Evolutionary conservation across 2,113 vertebrate species (phyloP), one percentile per base, ranked within the genome.

Genomic region (Egretta garzetta): DNA sequence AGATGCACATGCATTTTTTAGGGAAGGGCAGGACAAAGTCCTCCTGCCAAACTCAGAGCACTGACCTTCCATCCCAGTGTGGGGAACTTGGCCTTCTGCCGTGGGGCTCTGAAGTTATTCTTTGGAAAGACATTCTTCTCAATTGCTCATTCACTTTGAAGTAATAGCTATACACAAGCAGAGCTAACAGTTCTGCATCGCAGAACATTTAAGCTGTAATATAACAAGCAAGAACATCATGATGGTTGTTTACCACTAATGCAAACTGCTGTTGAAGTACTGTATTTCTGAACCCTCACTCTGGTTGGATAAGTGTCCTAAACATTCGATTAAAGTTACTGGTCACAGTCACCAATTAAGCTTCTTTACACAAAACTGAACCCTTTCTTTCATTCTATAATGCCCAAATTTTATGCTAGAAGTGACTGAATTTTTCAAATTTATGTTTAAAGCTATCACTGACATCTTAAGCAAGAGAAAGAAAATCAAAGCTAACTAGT

Each of bases 1-100:
- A 0, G 4, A 6, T 7, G 3, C 3, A 12, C 0, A 6, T 5
- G 8, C 3, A 3, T 15, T 21, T 72, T 86, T 59, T 26, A 21
- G 28, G 32, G 27, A 70, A 64, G 12, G 17, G 27, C 15, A 79
- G 23, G 16, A 8, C 32, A 23, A 63, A 30, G 6, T 8, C 24
- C n/a, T 24, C 0, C 33, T 35, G 55, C 45, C 27, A 49, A 4
- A 45, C 30, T 56, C 15, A 1, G 30, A 43, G 39, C 1, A 1
- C 41, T 58, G 49, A 56, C 3, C 20, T 47, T 8, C 4, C 15
- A 10, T 28, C n/a, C 28, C 20, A 56, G 60, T 3, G 0, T 3
- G 14, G 19, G 53, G 30, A 22, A 18, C 37, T 24, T 12, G 19
- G 28, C 6, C 43, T 26, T 13, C 6, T 60, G 24, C 56, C 47